Base-by-base conservation (phyloP, 2,113 vertebrate genomes). In the Uria aalge region DNA sequence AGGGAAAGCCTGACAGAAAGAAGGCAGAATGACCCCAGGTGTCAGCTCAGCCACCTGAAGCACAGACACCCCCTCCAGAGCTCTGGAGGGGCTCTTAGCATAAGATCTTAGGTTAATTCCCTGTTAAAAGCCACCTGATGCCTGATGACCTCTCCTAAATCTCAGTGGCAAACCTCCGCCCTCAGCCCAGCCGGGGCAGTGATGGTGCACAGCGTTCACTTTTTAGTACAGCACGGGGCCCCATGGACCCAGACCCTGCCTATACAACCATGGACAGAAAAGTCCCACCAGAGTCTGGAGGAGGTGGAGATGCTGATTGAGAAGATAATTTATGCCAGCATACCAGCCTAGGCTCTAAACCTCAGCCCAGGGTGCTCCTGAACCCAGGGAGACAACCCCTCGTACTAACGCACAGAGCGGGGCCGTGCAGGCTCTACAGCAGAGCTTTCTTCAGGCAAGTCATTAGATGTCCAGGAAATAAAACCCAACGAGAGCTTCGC, bases 361-460 rank as follows among this genome's bases (percentile, higher is more conserved):
- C 36, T 43, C 38, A 93, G 23, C 68, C 72, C 12, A 8, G 60
- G 16, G 11, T 38, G 43, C 10, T 67, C 62, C 27, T 4, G 11
- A 57, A 17, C 48, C 59, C 50, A 63, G 38, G 55, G 32, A 76
- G n/a, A 52, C 24, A 83, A 86, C 22, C 5, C 6, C 38, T 57
- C 4, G 0, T 1, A 23, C 36, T 23, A 20, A 48, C 4, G 15
- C 40, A 38, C 4, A 3, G 22, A 91, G 69, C 3, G 1, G 38
- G 78, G 67, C 18, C 64, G 94, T 56, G 50, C 29, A 32, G 77
- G 36, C 38, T 90, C 50, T 23, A 38, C 59, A 50, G 45, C n/a
- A 45, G 75, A 81, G 40, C 47, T 66, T 85, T 85, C 79, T 76
- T 52, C 69, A 89, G 66, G 78, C 76, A 95, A 71, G 67, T 85